Evolutionary conservation across 2,888 invertebrate genomes (phyloP).

Genomic region (Mythimna loreyi): DNA sequence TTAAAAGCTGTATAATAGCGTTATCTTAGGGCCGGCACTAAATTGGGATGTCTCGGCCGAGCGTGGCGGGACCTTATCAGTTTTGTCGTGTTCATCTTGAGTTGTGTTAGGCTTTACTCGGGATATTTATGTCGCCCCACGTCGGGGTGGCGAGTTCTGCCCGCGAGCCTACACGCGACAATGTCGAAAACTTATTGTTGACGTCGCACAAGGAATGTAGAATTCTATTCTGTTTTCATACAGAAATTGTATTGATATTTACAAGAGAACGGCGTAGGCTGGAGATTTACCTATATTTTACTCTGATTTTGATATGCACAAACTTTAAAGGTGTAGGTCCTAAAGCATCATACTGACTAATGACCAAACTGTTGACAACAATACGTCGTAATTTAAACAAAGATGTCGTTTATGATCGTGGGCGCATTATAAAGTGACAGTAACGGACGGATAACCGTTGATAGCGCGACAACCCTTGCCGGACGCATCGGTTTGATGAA

Average conservation of each 20-base stretch:
- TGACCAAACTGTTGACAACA: conserved; percentile 30
- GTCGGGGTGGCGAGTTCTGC: conserved; percentile 79
- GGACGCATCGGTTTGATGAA: conserved; percentile 89
- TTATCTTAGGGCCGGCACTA: conserved; percentile 89
- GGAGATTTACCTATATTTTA: conserved; percentile 50
- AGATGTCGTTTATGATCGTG: conserved; percentile 61
- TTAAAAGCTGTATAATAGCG: conserved; percentile 91
- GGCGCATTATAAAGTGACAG: conserved; percentile 63
- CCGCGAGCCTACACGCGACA: conserved; percentile 82
- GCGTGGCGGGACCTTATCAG: conserved; percentile 87
- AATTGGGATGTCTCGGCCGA: conserved; percentile 89
- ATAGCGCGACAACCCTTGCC: conserved; percentile 85
- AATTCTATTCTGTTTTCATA: conserved; percentile 65
- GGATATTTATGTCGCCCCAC: conserved; percentile 86
- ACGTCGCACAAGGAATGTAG: conserved; percentile 72
- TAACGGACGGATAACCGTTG: conserved; percentile 65
- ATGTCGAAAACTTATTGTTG: conserved; percentile 84
- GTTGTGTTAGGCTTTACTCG: conserved; percentile 90
- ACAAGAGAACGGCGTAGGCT: conserved; percentile 51
- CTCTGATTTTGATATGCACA: conserved; percentile 36
- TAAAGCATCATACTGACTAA: conserved; percentile 28
- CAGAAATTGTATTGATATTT: conserved; percentile 61
- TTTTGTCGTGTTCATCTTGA: conserved; percentile 90
- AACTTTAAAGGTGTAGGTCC: conserved; percentile 3
- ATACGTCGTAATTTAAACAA: conserved; percentile 52